Evolutionary conservation across 2,797 vertebrate genomes (phyloP).

Genomic region (Microcaecilia unicolor): DNA sequence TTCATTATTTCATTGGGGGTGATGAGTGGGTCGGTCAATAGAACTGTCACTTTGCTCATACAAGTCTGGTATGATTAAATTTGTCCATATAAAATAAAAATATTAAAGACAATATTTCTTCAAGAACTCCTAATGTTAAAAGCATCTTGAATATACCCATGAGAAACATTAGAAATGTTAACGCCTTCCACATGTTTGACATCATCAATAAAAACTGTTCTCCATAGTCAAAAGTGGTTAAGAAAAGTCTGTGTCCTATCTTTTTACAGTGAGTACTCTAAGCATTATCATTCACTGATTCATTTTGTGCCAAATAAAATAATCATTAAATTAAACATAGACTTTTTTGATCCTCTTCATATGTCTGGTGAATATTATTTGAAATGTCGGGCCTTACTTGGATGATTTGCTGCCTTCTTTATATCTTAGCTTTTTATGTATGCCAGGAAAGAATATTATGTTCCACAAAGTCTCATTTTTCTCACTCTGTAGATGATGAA

Average conservation of each 20-base stretch:
- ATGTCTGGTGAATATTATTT: too few relatives aligned
- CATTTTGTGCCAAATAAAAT: not conserved
- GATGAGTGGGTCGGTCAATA: too few relatives aligned
- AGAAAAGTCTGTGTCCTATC: not conserved
- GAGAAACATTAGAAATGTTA: not conserved
- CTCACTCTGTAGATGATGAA: too few relatives aligned
- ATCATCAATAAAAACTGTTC: not conserved
- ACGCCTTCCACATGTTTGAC: not conserved
- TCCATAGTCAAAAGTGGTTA: not conserved
- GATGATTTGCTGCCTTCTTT: too few relatives aligned
- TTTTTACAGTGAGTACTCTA: not conserved
- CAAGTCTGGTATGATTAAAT: not conserved
- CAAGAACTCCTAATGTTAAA: not conserved
- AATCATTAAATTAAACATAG: not conserved
- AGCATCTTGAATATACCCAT: not conserved
- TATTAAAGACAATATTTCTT: not conserved
- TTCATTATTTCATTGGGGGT: constrained; percentile 2
- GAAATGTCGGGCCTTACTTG: too few relatives aligned
- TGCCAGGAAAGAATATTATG: too few relatives aligned
- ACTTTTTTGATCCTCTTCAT: too few relatives aligned
- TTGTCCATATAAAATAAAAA: not conserved
- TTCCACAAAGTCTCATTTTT: too few relatives aligned
- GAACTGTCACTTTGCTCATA: not conserved
- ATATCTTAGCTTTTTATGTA: too few relatives aligned
- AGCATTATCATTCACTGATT: not conserved